A percentile compares a stretch with the other conserved stretches of the same genome.
These are phyloP conservation scores for Chaetodon auriga DNA, from an alignment of 2,113 vertebrate species.

Conservation along the genomic window DNA sequence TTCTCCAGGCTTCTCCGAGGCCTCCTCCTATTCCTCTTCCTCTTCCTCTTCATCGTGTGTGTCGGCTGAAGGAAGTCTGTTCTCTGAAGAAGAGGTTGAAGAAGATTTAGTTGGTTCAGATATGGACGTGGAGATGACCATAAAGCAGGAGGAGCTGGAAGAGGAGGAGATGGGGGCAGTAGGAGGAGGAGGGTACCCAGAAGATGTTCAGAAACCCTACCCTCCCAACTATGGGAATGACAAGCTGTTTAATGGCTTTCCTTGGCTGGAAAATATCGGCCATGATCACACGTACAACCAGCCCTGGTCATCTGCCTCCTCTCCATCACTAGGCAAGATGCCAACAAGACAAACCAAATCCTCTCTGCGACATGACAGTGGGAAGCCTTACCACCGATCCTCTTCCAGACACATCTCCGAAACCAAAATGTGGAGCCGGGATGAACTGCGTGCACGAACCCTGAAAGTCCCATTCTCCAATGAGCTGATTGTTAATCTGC, in stretches of 20 bases:
- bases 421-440: slow-evolving; percentile 87
- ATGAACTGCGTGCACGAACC: slow-evolving; percentile 88
- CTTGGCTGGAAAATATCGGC: slow-evolving; percentile 89
- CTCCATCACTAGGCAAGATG: slow-evolving; percentile 15
- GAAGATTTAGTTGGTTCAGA: slow-evolving; percentile 87
- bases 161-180: slow-evolving; percentile 92
- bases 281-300: slow-evolving; percentile 98
- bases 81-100: slow-evolving; percentile 85
- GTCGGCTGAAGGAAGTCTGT: slow-evolving; percentile 62
- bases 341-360: slow-evolving; percentile 32
- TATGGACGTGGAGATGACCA: slow-evolving; percentile 66
- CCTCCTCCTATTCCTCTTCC: slow-evolving; percentile 85
- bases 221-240: slow-evolving; percentile 87
- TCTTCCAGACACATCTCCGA: slow-evolving; percentile 70
- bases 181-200: slow-evolving; percentile 85
- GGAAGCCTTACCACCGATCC: slow-evolving; percentile 28
- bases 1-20: slow-evolving; percentile 91
- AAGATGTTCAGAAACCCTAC: slow-evolving; percentile 88
- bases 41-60: slow-evolving; percentile 70
- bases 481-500: slow-evolving; percentile 93
- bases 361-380: not conserved
- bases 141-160: slow-evolving; percentile 86
- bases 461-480: slow-evolving; percentile 96
- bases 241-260: slow-evolving; percentile 85
- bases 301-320: slow-evolving; percentile 68